phyloP scores from a whole-genome alignment of 2,888 invertebrate species.

The Helicoverpa assulta region DNA sequence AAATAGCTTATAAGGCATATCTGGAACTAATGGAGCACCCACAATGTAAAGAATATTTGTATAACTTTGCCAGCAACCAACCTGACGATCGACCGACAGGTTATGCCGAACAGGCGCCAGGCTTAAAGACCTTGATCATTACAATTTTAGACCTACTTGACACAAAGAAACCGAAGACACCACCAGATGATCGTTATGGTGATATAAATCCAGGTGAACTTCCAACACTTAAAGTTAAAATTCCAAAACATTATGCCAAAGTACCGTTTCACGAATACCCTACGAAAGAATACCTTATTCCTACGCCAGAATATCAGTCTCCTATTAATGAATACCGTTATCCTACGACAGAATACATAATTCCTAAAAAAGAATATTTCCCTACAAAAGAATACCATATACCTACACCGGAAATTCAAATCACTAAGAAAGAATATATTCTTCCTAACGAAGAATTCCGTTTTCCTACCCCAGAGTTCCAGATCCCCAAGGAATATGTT shows the following conservation, averaged over 20 bases:
- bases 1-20: slow-evolving; percentile 64
- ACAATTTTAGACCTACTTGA: slow-evolving; percentile 33
- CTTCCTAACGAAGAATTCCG: too few species aligned
- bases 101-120: slow-evolving; percentile 17
- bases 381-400: too few species aligned
- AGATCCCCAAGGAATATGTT: too few species aligned
- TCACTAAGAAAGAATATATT: too few species aligned
- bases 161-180: slow-evolving; percentile 15
- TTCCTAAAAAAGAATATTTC: too few species aligned
- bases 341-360: too few species aligned
- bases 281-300: too few species aligned
- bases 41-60: slow-evolving; percentile 52
- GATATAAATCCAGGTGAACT: neutral
- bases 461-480: too few species aligned
- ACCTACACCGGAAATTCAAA: too few species aligned
- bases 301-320: too few species aligned
- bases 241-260: neutral
- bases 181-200: slow-evolving; percentile 13
- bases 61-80: slow-evolving; percentile 34
- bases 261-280: too few species aligned
- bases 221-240: neutral
- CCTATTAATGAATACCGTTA: too few species aligned
- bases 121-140: slow-evolving; percentile 32
- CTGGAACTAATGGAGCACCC: slow-evolving; percentile 56
- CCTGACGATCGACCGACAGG: slow-evolving; percentile 37